Conservation (phyloP, 1,140 invertebrate genomes). For the Scaptomyza graminum region DNA sequence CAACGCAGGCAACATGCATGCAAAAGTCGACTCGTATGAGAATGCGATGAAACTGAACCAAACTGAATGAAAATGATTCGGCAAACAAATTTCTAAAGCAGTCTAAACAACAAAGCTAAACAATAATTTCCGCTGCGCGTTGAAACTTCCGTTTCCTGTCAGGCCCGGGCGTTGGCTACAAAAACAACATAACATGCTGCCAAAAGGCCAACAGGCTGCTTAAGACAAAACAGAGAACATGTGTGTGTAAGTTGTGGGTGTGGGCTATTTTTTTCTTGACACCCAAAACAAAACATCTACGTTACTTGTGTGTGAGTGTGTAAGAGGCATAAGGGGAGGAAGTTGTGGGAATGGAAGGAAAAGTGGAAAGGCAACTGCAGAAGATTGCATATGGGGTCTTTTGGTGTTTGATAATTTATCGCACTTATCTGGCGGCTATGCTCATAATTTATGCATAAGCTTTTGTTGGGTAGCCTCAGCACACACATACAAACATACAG, state of each 20-base stretch:
- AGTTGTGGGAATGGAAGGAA: not conserved
- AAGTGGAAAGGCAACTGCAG: constrained; percentile 43
- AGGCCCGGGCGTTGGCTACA: constrained; percentile 45
- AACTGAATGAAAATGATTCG: constrained; percentile 74
- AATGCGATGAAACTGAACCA: constrained; percentile 49
- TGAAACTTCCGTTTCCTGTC: constrained; percentile 79
- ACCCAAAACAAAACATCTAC: constrained; percentile 53
- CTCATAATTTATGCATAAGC: constrained; percentile 76
- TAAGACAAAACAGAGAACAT: constrained; percentile 67
- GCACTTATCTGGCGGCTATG: constrained; percentile 68
- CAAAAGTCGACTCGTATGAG: constrained; percentile 29
- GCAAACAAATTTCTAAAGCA: constrained; percentile 79
- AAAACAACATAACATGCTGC: constrained; percentile 49
- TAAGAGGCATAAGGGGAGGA: constrained; percentile 16
- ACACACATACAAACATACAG: not conserved
- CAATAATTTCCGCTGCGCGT: constrained; percentile 77
- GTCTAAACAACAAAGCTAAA: constrained; percentile 79
- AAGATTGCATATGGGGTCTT: constrained; percentile 60
- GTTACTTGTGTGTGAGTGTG: not conserved
- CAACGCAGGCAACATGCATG: constrained; percentile 13
- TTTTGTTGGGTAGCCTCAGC: constrained; percentile 52
- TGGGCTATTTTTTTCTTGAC: constrained; percentile 53
- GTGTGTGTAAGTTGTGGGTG: constrained; percentile 25
- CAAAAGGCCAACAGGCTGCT: constrained; percentile 51
- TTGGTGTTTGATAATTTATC: constrained; percentile 70